phyloP scores from a whole-genome alignment of 2,113 vertebrate species.

The Ahaetulla prasina region DNA sequence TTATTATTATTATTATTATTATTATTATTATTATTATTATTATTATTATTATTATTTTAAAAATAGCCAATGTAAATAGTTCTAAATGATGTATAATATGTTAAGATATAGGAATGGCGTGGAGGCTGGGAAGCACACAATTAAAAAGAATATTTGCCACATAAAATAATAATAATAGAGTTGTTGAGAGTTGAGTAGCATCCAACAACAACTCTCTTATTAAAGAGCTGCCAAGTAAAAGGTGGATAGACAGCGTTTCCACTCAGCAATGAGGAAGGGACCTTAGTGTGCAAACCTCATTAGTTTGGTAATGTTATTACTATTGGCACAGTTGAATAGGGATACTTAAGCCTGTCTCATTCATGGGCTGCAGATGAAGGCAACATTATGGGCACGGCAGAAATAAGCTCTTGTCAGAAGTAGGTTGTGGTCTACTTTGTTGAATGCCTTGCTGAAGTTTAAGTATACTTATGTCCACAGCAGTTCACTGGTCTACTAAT shows the following conservation, averaged over 20 bases:
- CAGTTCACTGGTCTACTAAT: no score
- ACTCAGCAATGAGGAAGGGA: no score
- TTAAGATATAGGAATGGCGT: slow-evolving; percentile 77
- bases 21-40: no score
- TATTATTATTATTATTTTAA: no score
- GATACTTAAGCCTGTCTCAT: background rate
- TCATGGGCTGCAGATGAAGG: background rate
- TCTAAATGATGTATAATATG: slow-evolving; percentile 81
- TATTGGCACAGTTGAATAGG: background rate
- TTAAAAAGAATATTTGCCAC: slow-evolving; percentile 52
- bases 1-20: no score
- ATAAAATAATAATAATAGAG: background rate
- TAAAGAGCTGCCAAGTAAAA: no score
- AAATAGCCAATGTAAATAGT: slow-evolving; percentile 74
- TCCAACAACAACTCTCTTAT: background rate
- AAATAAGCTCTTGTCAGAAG: background rate
- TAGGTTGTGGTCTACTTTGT: background rate
- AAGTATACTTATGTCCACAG: no score
- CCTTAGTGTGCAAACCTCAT: no score
- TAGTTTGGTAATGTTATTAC: no score
- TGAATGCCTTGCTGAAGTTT: background rate
- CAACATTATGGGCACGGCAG: background rate
- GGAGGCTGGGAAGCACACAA: slow-evolving; percentile 64
- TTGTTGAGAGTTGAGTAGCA: background rate
- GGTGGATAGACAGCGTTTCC: no score